Percentiles rank a stretch among this genome's conserved stretches.
Evolutionary conservation across 2,888 invertebrate species (phyloP).

Genomic region (Sepioteuthis lessoniana): DNA sequence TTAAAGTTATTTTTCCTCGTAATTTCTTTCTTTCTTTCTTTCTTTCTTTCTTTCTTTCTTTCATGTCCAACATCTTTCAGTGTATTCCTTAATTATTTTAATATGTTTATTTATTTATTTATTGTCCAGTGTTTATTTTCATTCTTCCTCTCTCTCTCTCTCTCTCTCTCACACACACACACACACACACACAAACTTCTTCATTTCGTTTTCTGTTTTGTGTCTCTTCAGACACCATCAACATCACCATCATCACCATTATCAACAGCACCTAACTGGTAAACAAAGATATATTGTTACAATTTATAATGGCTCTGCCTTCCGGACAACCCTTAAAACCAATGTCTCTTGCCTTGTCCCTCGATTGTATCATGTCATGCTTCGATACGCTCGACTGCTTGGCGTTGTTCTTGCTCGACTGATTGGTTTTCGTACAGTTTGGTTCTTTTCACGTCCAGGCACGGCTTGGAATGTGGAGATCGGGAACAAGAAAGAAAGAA

Average conservation of each 20-base stretch:
- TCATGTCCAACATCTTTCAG: too few species aligned
- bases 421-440: not conserved
- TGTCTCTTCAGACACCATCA: too few species aligned
- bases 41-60: too few species aligned
- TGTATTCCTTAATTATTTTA: too few species aligned
- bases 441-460: not conserved
- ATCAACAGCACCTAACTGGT: not conserved
- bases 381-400: not conserved
- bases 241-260: not conserved
- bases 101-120: too few species aligned
- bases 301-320: not conserved
- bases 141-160: too few species aligned
- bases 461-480: not conserved
- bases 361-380: not conserved
- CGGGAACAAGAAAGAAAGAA: not conserved
- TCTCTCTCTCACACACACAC: too few species aligned
- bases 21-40: too few species aligned
- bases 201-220: too few species aligned
- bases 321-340: not conserved
- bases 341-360: not conserved
- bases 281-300: slow-evolving; percentile 11
- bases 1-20: too few species aligned
- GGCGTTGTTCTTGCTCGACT: not conserved
- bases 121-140: too few species aligned
- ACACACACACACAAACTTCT: too few species aligned